Base-by-base conservation (phyloP, 2,797 vertebrate species). In the Threskiornis aethiopicus region DNA sequence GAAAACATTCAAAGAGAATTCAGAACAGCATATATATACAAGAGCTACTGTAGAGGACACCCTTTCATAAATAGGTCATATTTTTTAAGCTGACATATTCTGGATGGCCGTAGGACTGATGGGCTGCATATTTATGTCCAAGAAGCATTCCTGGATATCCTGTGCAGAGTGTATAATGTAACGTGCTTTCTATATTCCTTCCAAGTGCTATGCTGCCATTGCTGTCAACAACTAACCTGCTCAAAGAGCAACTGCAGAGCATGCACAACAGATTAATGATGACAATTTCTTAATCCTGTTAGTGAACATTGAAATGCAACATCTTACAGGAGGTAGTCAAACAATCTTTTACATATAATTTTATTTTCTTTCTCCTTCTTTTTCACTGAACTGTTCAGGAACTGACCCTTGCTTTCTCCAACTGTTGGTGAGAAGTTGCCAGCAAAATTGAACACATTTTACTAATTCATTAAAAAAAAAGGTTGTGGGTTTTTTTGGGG, bases 401-500 rank as follows among this genome's bases (percentile, higher is more conserved):
- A 64, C 11, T 31, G 14, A 58, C 11, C 3, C 33, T 49, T 69
- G 13, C 46, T 84, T 84, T 84, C 14, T 65, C 3, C 35, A 59
- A 1, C 3, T 26, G 2, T 28, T 81, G 9, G 5, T 72, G 39
- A 82, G 22, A 35, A 37, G 7, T 16, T 86, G 2, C 15, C 26
- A 85, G 16, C 4, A 87, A 83, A 69, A 73, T 20, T 31, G 7
- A 58, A 35, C 5, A 25, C 5, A 55, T 39, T 51, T 91, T 54
- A 44, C 3, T 29, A 69, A 59, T 47, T 31, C 15, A 31, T 61
- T 64, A 41, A 29, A 18, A 29, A 33, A 1, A 44, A 64, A 17
- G 2, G 5, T 1, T n/a, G n/a, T n/a, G n/a, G n/a, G 39, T 4
- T 28, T 49, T 42, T 28, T 47, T 35, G 4, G 8, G 8, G 37